Evolutionary conservation across 2,113 vertebrate genomes (phyloP), one percentile per base, ranked within the genome.

Genomic region (Leucopsar rothschildi): DNA sequence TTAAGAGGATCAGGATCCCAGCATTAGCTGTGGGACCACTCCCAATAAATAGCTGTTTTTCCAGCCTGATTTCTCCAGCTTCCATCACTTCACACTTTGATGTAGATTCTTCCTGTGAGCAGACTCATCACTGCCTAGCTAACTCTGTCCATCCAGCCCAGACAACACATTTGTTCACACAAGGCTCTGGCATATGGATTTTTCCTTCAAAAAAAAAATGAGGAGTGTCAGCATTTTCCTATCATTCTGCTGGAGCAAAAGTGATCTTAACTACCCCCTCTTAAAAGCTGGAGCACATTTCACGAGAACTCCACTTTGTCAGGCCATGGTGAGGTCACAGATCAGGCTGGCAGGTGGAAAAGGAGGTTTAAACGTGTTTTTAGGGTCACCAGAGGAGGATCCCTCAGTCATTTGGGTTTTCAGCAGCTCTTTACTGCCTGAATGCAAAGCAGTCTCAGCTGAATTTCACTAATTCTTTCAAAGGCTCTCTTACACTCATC

Each of bases 381-480:
- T 53, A 66, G 39, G 59, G 77, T 80, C 4, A 0, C n/a, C 56
- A 56, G 28, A 75, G 21, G 7, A 82, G 24, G 40, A 45, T 79
- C 42, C 37, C 29, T 47, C 11, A 64, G 8, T 9, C 4, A 3
- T 21, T 65, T 4, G 37, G 63, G 45, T 39, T 90, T 72, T 29
- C 77, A 44, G 69, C 42, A 59, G 80, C 55, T 86, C 65, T 60
- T 15, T 33, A 2, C 10, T 35, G 75, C 82, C 66, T 72, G 61
- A 56, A 82, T 47, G 66, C 31, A 81, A 89, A 91, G 70, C 19
- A 52, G 59, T 40, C 61, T 53, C 84, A 75, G 44, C n/a, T 79
- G 81, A 92, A 69, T 87, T 61, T 60, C 84, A 49, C 63, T 94
- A 85, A 95, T 92, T 93, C 91, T 93, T 94, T 93, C 91, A 89